These are phyloP conservation scores for Erebia epiphron DNA, from an alignment of 2,888 invertebrate species.

Conservation along the genomic window DNA sequence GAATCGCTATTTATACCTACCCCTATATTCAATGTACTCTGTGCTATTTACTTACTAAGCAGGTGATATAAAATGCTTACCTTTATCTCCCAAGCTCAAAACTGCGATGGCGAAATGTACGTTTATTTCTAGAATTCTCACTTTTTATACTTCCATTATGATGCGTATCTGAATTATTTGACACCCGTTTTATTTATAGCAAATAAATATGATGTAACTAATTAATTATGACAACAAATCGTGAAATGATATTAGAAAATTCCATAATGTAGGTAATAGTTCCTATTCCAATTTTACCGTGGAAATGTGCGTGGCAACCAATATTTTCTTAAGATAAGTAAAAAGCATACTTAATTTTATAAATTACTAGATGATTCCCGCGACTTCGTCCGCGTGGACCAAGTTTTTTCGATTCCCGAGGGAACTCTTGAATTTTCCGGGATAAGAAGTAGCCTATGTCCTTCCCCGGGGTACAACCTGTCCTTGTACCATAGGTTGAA, in stretches of 20 bases:
- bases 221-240: conserved; percentile 23
- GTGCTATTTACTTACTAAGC: background rate
- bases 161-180: conserved; percentile 22
- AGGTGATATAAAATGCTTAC: conserved; percentile 8
- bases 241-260: conserved; percentile 20
- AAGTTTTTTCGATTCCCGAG: no score
- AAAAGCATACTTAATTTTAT: no score
- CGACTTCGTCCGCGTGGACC: no score
- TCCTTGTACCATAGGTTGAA: no score
- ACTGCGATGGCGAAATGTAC: conserved; percentile 18
- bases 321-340: no score
- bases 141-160: conserved; percentile 27
- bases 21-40: no score
- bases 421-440: no score
- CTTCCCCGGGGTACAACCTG: no score
- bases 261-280: background rate
- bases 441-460: no score
- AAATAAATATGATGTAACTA: conserved; percentile 33
- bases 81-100: conserved; percentile 21
- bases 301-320: background rate
- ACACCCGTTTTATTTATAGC: conserved; percentile 34
- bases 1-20: no score
- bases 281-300: conserved; percentile 3
- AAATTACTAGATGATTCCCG: no score
- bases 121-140: background rate